A percentile compares a stretch with the other conserved stretches of the same genome.
These are phyloP conservation scores for Nemotelus pantherinus DNA, from an alignment of 2,888 invertebrate species.

Conservation along the genomic window DNA sequence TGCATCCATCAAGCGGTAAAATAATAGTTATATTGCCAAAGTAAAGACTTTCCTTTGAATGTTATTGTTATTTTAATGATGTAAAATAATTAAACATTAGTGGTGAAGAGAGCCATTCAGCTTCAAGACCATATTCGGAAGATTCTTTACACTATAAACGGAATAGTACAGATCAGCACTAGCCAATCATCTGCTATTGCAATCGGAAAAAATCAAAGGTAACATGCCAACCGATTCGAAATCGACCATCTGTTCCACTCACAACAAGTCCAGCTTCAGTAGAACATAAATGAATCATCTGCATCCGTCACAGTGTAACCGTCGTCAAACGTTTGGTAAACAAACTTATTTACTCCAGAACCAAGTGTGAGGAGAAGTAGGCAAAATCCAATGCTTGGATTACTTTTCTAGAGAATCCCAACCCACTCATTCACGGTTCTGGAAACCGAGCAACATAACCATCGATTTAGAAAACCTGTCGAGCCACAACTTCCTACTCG, in stretches of 20 bases:
- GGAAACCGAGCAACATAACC: conserved; percentile 20
- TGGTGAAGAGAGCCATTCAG: too few species aligned
- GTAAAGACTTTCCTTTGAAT: too few species aligned
- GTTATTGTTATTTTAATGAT: too few species aligned
- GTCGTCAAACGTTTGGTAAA: not conserved
- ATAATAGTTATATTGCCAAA: too few species aligned
- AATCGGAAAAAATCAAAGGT: too few species aligned
- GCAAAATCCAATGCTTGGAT: not conserved
- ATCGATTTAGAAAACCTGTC: not conserved
- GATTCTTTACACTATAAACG: too few species aligned
- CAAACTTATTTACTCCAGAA: not conserved
- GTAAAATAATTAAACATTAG: too few species aligned
- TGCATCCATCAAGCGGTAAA: too few species aligned
- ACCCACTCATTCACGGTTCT: conserved; percentile 20
- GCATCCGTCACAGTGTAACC: not conserved
- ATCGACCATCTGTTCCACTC: conserved; percentile 6
- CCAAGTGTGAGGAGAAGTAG: too few species aligned
- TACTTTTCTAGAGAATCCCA: conserved; percentile 5
- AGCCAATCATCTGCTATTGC: too few species aligned
- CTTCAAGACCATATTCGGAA: too few species aligned
- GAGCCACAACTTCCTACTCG: conserved; percentile 29
- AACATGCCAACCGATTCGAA: not conserved
- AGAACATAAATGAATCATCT: not conserved
- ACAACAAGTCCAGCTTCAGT: not conserved
- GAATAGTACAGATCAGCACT: too few species aligned